Evolutionary conservation across 2,797 vertebrate genomes (phyloP), one percentile per base, ranked within the genome.

Genomic region (Thunnus albacares): DNA sequence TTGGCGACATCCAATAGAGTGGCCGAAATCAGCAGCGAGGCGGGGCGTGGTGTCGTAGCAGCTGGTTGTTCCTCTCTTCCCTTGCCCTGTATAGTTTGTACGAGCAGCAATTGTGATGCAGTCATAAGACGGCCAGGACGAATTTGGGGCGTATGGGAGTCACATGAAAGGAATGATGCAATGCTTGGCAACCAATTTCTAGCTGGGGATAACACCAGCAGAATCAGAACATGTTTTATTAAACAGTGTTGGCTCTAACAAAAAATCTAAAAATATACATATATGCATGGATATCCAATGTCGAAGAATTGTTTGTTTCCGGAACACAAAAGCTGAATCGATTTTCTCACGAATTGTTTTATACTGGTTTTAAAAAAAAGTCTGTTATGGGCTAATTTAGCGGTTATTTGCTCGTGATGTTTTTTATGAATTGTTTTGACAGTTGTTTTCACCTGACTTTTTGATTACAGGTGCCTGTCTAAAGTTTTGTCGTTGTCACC

Each of bases 91-190:
- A 93, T 95, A 93, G 95, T 95, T 96, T 93, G 95, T 95, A 60
- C 93, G 95, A 94, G 84, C 82, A 82, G 95, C 91, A 94, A 93
- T 90, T 94, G 95, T 96, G 96, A 96, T 96, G 96, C 96, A 96
- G 96, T 95, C 96, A 94, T 93, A 93, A 96, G 95, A 95, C 95
- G 94, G 95, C 94, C 95, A 96, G 96, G 96, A 96, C 96, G 95
- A 96, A 96, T 96, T 94, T 96, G 95, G 96, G 96, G 96, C 96
- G 96, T 95, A 95, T 94, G 95, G 95, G 96, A 96, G 96, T 96
- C 96, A 96, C 96, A 96, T 96, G 96, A 96, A 96, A 96, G 95
- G 95, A 96, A 96, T 96, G 96, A 96, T 96, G 96, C 96, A 96
- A 96, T 95, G 93, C 93, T 95, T 96, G 96, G 96, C 96, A 96